Base-by-base conservation (phyloP, 92 coral and sea anemone species). In the Virgularia gustaviana region DNA sequence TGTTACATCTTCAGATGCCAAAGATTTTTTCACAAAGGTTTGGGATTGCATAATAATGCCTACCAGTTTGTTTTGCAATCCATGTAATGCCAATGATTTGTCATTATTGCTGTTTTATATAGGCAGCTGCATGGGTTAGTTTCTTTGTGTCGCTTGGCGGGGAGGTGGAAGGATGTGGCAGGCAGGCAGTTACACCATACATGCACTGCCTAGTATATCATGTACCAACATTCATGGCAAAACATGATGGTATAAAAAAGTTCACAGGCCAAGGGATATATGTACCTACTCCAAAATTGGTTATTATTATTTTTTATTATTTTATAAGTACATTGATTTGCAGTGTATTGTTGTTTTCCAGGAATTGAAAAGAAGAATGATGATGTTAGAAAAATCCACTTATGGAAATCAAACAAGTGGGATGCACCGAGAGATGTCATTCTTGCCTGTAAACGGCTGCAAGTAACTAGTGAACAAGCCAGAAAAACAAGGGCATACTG, bases 191-290 rank as follows among this genome's bases (percentile, higher is more conserved):
- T 20, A 62, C 70, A 36, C 70, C 70, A 36, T 62, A 62, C 25
- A 62, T 62, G 70, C 70, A 62, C 25, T 24, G 63, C 35, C 9
- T 57, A 28, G 63, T 57, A 24, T 57, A 57, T 57, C 36, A 57
- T 57, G 63, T 62, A 27, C 70, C 70, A 34, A 62, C 36, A 28
- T 34, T 62, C 19, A 62, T 62, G 47, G 10, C 4, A 16, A 62
- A 20, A 36, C 70, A 62, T 36, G 70, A 49, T 62, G 35, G 63
- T 32, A 7, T 57, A 24, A 19, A 19, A 37, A 57, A 57, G 18
- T 57, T 57, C 18, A 57, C 70, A 30, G 70, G 70, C 15, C 70
- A 62, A 62, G 70, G 70, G 36, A 59, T n/a, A n/a, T n/a, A n/a
- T n/a, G n/a, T n/a, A n/a, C n/a, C n/a, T n/a, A n/a, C n/a, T n/a